Evolutionary conservation across 2,113 vertebrate species (phyloP), one percentile per base, ranked within the genome.

Genomic region (Syngnathoides biaculeatus): DNA sequence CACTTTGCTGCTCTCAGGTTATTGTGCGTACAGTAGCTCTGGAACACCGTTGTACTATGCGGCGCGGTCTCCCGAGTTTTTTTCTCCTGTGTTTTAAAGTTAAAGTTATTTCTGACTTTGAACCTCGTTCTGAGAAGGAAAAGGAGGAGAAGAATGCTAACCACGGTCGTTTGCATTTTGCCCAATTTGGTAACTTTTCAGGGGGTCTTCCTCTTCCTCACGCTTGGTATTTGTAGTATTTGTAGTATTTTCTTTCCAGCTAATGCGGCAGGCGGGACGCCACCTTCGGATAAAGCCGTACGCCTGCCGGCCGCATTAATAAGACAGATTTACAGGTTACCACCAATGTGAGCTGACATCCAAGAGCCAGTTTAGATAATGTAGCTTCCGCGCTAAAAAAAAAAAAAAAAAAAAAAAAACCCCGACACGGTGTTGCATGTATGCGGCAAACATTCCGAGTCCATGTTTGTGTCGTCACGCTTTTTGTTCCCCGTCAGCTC

Each of bases 401-500:
- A 15, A 17, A 48, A 15, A 11, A 6, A 43, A 6, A 14, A 57
- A 56, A 30, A 56, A 27, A 17, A 14, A 12, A 13, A 24, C 22
- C n/a, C n/a, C n/a, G 8, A 11, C 20, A 22, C 4, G 3, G 52
- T 55, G 52, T 13, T 55, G 24, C 26, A 14, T 9, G 55, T 57
- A 30, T 57, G 24, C 14, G 26, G 55, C 55, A 57, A 30, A 82
- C 71, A 76, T 71, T 77, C 73, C 48, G 68, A 71, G 68, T 56
- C 77, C 78, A 40, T 85, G 77, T 86, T 83, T 82, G 74, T 78
- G 76, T 74, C 1, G 20, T 69, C 76, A 61, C 83, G 79, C 84
- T 83, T 85, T 87, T 82, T 85, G 55, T 57, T 87, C 74, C 35
- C 80, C 78, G 82, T 85, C 82, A 73, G 45, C 75, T 47, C 69